Percentiles rank a stretch among this genome's conserved stretches.
These are phyloP conservation scores for Merops nubicus DNA, from an alignment of 2,113 vertebrate genomes.

Conservation along the genomic window DNA sequence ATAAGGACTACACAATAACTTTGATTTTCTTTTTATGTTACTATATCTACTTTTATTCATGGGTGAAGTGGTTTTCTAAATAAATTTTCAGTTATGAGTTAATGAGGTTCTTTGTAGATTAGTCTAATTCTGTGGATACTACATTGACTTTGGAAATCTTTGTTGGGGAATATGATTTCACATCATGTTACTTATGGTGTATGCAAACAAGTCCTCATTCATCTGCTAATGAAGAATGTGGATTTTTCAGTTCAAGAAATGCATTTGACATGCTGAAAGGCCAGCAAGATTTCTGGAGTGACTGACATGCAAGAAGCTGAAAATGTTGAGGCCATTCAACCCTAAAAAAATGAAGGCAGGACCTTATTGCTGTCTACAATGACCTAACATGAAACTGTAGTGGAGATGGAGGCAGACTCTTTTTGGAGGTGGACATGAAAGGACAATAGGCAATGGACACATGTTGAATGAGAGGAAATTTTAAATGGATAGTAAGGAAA, in stretches of 20 bases:
- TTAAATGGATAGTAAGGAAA: background rate
- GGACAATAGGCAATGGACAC: background rate
- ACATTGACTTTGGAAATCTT: background rate
- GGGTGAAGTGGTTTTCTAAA: rapidly evolving
- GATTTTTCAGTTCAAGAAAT: background rate
- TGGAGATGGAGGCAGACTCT: background rate
- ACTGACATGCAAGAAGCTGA: background rate
- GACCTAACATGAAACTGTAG: background rate
- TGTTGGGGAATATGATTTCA: background rate
- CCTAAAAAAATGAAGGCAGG: background rate
- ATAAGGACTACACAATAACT: background rate
- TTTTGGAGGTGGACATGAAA: background rate
- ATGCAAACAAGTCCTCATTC: background rate
- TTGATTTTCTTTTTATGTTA: background rate
- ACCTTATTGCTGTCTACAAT: background rate
- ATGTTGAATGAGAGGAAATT: background rate
- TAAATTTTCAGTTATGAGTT: background rate
- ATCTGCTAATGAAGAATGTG: background rate
- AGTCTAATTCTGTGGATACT: background rate
- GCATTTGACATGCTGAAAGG: background rate
- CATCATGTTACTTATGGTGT: background rate
- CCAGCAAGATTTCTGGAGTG: background rate
- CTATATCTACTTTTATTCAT: background rate
- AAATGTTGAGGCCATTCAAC: background rate
- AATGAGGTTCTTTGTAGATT: background rate